Evolutionary conservation across 2,113 vertebrate species (phyloP).

Genomic region (Rallus limicola): DNA sequence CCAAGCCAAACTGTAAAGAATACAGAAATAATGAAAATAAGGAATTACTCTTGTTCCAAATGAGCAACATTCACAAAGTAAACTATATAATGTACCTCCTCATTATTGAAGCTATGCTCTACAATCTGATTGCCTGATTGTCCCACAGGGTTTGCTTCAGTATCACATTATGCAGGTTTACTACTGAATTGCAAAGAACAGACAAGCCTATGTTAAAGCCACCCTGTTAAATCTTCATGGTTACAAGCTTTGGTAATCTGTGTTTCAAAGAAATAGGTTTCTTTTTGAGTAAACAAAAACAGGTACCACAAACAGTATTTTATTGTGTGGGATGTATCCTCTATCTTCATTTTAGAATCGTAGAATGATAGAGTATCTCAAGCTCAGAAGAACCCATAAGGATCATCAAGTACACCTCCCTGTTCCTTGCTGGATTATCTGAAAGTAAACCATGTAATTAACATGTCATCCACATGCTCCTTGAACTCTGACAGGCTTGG

Average conservation of each 20-base stretch:
- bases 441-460: neutral
- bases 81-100: neutral
- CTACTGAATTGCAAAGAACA: neutral
- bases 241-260: neutral
- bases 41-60: neutral
- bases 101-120: neutral
- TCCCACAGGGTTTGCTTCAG: neutral
- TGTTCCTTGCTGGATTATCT: neutral
- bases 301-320: neutral
- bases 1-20: neutral
- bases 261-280: neutral
- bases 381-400: neutral
- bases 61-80: neutral
- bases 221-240: neutral
- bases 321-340: accelerated
- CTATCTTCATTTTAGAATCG: neutral
- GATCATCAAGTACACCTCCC: neutral
- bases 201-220: neutral
- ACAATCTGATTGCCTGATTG: neutral
- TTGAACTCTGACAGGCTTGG: neutral
- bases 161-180: neutral
- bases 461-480: accelerated
- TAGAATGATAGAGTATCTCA: neutral
- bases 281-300: neutral
- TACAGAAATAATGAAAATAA: neutral